phyloP scores from a whole-genome alignment of 1,140 invertebrate species.

The Cydia fagiglandana region DNA sequence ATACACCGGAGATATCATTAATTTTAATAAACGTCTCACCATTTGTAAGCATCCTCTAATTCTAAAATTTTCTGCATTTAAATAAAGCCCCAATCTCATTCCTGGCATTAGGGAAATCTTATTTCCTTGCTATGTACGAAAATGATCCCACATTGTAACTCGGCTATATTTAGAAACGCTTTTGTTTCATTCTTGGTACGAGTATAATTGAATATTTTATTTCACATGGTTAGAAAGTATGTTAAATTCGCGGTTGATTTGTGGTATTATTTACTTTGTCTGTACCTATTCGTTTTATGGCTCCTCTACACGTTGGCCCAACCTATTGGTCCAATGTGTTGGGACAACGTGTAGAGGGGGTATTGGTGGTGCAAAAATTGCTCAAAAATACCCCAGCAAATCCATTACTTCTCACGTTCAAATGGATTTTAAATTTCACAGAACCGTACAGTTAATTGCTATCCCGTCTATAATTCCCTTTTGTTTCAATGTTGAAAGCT shows the following conservation, averaged over 20 bases:
- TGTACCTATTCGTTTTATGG: background rate
- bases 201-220: background rate
- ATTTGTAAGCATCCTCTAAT: background rate
- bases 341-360: no score
- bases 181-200: background rate
- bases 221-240: background rate
- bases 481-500: background rate
- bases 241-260: background rate
- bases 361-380: no score
- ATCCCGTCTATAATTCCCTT: slow-evolving; percentile 9
- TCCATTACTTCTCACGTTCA: background rate
- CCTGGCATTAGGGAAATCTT: background rate
- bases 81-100: background rate
- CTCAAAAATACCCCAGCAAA: background rate
- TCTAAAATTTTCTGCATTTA: background rate
- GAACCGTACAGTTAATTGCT: slow-evolving; percentile 17
- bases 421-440: background rate
- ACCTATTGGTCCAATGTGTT: no score
- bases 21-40: background rate
- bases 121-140: background rate
- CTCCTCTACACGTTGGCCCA: no score
- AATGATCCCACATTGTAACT: background rate
- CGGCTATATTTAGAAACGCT: background rate
- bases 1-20: background rate
- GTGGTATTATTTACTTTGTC: no score